Evolutionary conservation across 2,113 vertebrate genomes (phyloP).

Genomic region (Chaenocephalus aceratus): DNA sequence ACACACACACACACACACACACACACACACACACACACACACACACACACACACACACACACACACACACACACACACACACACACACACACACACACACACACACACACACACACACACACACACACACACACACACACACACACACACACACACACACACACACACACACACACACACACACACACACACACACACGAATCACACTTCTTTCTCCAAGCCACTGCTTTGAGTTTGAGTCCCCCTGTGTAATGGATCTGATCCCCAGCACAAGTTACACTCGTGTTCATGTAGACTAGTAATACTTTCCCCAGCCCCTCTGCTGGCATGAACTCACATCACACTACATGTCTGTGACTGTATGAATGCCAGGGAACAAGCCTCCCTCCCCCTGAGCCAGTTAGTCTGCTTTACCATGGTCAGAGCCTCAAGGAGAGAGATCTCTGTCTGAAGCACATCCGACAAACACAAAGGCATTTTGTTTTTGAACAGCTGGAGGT

Average conservation of each 20-base stretch:
- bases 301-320: background rate
- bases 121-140: conserved; percentile 21
- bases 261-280: conserved; percentile 14
- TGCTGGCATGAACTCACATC: background rate
- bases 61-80: conserved; percentile 4
- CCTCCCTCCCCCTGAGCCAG: background rate
- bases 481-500: conserved; percentile 9
- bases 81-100: conserved; percentile 1
- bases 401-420: conserved; percentile 67
- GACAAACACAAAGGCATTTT: conserved; percentile 55
- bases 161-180: conserved; percentile 21
- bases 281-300: background rate
- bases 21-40: conserved; percentile 9
- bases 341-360: background rate
- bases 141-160: conserved; percentile 16
- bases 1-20: conserved; percentile 3
- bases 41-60: conserved; percentile 9
- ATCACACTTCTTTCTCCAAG: conserved; percentile 31
- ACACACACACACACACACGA: conserved; percentile 3
- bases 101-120: conserved; percentile 20
- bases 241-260: conserved; percentile 21
- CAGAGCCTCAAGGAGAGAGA: conserved; percentile 76
- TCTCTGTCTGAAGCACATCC: conserved; percentile 74
- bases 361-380: conserved; percentile 46
- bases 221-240: conserved; percentile 1